Base-by-base conservation (phyloP, 2,113 vertebrate genomes). In the Plecturocebus donacophilus region DNA sequence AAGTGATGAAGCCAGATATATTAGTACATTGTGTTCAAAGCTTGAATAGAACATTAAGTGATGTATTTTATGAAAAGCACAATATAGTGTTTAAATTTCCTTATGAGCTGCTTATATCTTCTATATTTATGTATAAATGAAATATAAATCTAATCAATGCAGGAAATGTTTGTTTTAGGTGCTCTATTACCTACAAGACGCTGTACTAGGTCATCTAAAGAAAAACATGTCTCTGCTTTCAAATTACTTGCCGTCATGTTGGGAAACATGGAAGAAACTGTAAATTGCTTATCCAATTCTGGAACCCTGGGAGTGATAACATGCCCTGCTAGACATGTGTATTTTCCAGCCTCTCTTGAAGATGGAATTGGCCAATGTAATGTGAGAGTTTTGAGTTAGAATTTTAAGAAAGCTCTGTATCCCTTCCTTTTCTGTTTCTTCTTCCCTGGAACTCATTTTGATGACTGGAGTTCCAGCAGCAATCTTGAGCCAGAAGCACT, bases 81-180 rank as follows among this genome's bases (percentile, higher is more conserved):
- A 87, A 35, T n/a, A 1, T 25, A 58, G 23, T 32, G 79, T 79
- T 88, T 93, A 84, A 35, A 80, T 96, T 85, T 91, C 73, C 68
- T 73, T 42, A 42, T 61, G 21, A 82, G 64, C 8, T 40, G 70
- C 52, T 75, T 84, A 76, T 38, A 5, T 85, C n/a, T 70, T 45
- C 14, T 75, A 11, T 76, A 19, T 61, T 84, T 97, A 75, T 52
- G 64, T 47, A 56, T 71, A 94, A 95, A 88, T 61, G 32, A 87
- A 93, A 94, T 52, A 81, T 23, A 94, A 70, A 94, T 54, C 1
- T 47, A 81, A 96, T 95, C 47, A 61, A 93, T 27, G 76, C n/a
- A 47, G 2, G 61, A 70, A 49, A 49, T 79, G 19, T 73, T 94
- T 83, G 30, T 71, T 90, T 81, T 87, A 79, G 19, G 16, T 70